A percentile compares a stretch with the other conserved stretches of the same genome.
phyloP scores from a whole-genome alignment of 2,888 invertebrate species.

The Heliconius aoede region DNA sequence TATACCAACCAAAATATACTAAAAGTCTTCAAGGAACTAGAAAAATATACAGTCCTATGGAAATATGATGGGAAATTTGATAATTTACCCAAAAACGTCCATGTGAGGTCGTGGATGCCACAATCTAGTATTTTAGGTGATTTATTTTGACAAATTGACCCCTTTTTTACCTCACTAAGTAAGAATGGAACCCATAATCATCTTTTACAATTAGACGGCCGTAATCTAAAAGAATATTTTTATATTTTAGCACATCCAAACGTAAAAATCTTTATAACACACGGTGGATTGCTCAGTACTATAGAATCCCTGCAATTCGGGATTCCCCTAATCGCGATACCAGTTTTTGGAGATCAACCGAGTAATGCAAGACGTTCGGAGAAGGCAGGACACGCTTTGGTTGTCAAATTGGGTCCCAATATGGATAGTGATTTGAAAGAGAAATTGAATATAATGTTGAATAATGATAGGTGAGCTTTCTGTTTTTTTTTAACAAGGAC shows the following conservation, averaged over 20 bases:
- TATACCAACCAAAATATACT: slow-evolving; percentile 54
- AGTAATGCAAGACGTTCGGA: slow-evolving; percentile 58
- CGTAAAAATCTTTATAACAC: slow-evolving; percentile 58
- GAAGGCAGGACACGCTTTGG: slow-evolving; percentile 56
- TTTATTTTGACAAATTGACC: too few relatives aligned
- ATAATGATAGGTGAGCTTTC: slow-evolving; percentile 55
- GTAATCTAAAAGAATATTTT: background rate
- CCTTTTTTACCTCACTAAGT: too few relatives aligned
- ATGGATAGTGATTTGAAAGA: slow-evolving; percentile 54
- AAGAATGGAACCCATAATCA: too few relatives aligned
- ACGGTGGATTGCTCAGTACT: slow-evolving; percentile 58
- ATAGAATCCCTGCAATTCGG: slow-evolving; percentile 58
- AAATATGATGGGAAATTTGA: slow-evolving; percentile 74
- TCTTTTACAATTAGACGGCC: too few relatives aligned
- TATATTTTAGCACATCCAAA: slow-evolving; percentile 57
- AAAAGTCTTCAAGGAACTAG: slow-evolving; percentile 54
- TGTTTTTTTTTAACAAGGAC: background rate
- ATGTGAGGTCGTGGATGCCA: slow-evolving; percentile 78
- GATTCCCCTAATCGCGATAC: slow-evolving; percentile 63
- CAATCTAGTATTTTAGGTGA: slow-evolving; percentile 80
- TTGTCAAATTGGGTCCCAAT: slow-evolving; percentile 51
- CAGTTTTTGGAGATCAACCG: slow-evolving; percentile 69
- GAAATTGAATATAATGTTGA: slow-evolving; percentile 57
- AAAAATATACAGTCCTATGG: slow-evolving; percentile 75
- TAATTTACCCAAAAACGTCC: slow-evolving; percentile 70